Evolutionary conservation across 1,140 invertebrate species (phyloP).

Genomic region (Zaprionus ghesquierei): DNA sequence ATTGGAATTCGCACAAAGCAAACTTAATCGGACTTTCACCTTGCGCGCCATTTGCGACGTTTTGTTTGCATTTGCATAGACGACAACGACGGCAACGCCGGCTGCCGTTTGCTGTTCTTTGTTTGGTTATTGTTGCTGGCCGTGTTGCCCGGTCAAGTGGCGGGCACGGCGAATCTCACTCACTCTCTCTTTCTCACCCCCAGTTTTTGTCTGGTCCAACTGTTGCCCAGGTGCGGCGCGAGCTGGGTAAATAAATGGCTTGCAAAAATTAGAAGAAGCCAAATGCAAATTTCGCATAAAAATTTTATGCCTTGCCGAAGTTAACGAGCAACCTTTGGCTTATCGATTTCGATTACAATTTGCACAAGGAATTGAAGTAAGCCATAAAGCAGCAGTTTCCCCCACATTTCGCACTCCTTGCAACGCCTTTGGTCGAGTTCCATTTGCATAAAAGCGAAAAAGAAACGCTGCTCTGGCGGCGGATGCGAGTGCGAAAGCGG

Average conservation of each 20-base stretch:
- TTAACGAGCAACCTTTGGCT: constrained; percentile 63
- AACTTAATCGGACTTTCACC: constrained; percentile 62
- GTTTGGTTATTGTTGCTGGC: background rate
- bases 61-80: constrained; percentile 60
- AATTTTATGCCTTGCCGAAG: constrained; percentile 61
- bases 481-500: constrained; percentile 11
- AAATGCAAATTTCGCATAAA: constrained; percentile 69
- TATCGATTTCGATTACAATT: constrained; percentile 49
- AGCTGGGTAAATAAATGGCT: constrained; percentile 47
- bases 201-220: constrained; percentile 8
- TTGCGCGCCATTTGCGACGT: constrained; percentile 34
- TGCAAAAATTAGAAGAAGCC: constrained; percentile 45
- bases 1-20: background rate
- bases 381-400: constrained; percentile 34
- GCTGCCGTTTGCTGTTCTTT: constrained; percentile 39
- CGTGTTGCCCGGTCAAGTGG: constrained; percentile 46
- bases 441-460: constrained; percentile 60
- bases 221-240: constrained; percentile 47
- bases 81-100: background rate
- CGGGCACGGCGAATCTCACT: background rate
- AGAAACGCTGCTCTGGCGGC: background rate
- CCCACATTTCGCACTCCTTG: background rate
- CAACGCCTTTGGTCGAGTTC: constrained; percentile 8
- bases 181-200: background rate
- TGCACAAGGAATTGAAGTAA: constrained; percentile 12